phyloP scores from a whole-genome alignment of 2,888 invertebrate genomes.

The Microctonus hyperodae region DNA sequence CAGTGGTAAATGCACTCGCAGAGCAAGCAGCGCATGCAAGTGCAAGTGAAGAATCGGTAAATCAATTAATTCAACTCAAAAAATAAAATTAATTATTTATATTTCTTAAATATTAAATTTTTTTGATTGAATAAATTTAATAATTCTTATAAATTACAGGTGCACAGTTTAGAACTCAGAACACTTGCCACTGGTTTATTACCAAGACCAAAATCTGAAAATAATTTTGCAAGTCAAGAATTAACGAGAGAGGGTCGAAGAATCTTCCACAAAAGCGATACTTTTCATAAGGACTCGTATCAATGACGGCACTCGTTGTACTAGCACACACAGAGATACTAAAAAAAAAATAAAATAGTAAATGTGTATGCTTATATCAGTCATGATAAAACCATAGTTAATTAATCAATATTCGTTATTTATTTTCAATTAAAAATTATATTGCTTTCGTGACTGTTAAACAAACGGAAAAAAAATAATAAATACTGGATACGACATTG shows the following conservation, averaged over 20 bases:
- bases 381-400: background rate
- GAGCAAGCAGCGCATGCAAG: constrained; percentile 89
- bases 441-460: background rate
- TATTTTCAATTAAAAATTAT: background rate
- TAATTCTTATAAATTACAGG: constrained; percentile 61
- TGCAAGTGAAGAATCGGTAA: constrained; percentile 77
- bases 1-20: constrained; percentile 90
- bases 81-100: background rate
- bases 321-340: constrained; percentile 66
- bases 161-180: constrained; percentile 74
- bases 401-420: background rate
- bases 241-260: constrained; percentile 64
- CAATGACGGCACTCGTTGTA: constrained; percentile 79
- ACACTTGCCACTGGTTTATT: constrained; percentile 70
- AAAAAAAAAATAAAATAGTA: constrained; percentile 48
- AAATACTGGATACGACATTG: background rate
- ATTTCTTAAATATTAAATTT: background rate
- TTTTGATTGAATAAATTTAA: too few species aligned
- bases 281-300: constrained; percentile 75
- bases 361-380: background rate
- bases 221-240: constrained; percentile 76
- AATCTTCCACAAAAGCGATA: constrained; percentile 81
- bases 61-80: background rate
- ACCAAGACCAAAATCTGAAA: constrained; percentile 84
- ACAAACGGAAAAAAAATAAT: too few species aligned